A percentile compares a stretch with the other conserved stretches of the same genome.
Conservation (phyloP, 2,797 vertebrate species). For the Masticophis lateralis region DNA sequence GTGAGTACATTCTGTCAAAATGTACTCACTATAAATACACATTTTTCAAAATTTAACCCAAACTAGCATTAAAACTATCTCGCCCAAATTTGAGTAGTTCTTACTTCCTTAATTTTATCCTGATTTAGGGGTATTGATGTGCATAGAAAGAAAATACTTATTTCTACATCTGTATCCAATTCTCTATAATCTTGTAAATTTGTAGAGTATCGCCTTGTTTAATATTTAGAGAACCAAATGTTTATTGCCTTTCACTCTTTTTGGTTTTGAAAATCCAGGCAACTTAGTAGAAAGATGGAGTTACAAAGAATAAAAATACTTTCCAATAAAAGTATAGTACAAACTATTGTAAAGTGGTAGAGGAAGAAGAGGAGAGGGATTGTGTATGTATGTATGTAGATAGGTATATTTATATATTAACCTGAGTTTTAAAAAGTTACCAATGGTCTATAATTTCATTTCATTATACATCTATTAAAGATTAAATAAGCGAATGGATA, state of each 20-base stretch:
- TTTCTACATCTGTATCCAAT: neutral
- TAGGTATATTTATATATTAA: neutral
- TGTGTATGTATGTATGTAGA: neutral
- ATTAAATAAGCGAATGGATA: neutral
- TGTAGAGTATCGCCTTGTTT: neutral
- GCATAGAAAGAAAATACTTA: slow-evolving; percentile 46
- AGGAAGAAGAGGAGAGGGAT: neutral
- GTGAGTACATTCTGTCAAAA: neutral
- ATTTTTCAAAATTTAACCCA: neutral
- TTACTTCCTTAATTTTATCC: neutral
- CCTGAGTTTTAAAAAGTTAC: neutral
- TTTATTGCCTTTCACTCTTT: neutral
- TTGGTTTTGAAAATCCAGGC: neutral
- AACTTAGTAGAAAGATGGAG: neutral
- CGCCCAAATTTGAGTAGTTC: neutral
- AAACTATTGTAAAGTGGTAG: neutral
- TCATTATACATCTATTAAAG: neutral
- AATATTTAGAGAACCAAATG: neutral
- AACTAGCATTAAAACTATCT: neutral
- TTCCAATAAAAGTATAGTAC: neutral
- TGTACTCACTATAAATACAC: neutral
- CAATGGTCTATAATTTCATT: neutral
- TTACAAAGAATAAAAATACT: neutral
- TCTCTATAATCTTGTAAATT: neutral
- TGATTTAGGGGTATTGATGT: neutral